Evolutionary conservation across 2,888 invertebrate genomes (phyloP).

Genomic region (Salticus scenicus): DNA sequence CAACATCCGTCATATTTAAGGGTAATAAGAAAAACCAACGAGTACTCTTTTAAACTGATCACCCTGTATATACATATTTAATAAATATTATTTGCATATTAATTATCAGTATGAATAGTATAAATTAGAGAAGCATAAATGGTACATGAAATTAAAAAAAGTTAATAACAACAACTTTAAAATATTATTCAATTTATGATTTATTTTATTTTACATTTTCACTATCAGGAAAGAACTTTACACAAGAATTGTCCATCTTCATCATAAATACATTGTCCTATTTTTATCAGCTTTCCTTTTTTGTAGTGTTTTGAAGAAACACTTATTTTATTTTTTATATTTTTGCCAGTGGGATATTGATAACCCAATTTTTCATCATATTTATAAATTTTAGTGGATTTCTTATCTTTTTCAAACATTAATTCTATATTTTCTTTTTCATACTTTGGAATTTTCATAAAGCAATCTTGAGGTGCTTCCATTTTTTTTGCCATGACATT

Average conservation of each 20-base stretch:
- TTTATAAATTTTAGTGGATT: not conserved
- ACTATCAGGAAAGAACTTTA: slow-evolving; percentile 42
- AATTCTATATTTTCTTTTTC: not conserved
- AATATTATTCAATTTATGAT: too few relatives aligned
- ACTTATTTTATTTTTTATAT: slow-evolving; percentile 30
- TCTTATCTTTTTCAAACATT: slow-evolving; percentile 21
- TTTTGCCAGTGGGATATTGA: slow-evolving; percentile 32
- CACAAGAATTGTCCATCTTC: slow-evolving; percentile 56
- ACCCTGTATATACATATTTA: too few relatives aligned
- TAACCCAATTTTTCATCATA: slow-evolving; percentile 44
- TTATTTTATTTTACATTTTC: too few relatives aligned
- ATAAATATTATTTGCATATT: too few relatives aligned
- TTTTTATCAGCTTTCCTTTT: slow-evolving; percentile 16
- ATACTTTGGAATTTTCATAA: slow-evolving; percentile 46
- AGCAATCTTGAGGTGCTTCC: slow-evolving; percentile 14
- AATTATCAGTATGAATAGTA: too few relatives aligned
- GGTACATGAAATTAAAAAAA: too few relatives aligned
- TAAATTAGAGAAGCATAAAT: too few relatives aligned
- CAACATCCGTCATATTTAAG: too few relatives aligned
- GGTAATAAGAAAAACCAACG: too few relatives aligned
- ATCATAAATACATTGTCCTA: slow-evolving; percentile 47
- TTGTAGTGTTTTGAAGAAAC: not conserved
- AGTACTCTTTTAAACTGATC: too few relatives aligned
- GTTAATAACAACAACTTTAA: too few relatives aligned
- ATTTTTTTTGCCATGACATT: not conserved